Conservation (phyloP, 2,888 invertebrate species). For the Clitarchus hookeri region DNA sequence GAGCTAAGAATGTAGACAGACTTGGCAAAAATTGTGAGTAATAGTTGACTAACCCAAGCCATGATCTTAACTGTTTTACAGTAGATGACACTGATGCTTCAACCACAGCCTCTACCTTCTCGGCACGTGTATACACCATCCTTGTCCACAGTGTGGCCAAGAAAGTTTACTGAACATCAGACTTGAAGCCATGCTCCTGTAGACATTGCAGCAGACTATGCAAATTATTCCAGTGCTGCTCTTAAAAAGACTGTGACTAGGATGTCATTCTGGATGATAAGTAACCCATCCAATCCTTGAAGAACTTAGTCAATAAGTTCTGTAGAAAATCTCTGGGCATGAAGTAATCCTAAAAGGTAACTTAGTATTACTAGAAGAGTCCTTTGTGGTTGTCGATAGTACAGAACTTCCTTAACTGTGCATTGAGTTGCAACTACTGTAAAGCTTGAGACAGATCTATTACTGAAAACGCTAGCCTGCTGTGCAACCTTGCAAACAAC, state of each 20-base stretch:
- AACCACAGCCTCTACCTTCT: constrained; percentile 9
- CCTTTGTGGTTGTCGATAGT: constrained; percentile 24
- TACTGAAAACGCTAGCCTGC: too few species aligned
- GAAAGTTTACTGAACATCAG: constrained; percentile 19
- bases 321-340: too few species aligned
- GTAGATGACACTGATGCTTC: constrained; percentile 16
- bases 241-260: constrained; percentile 25
- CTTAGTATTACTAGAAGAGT: constrained; percentile 4
- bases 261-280: constrained; percentile 25
- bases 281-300: constrained; percentile 20
- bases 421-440: too few species aligned
- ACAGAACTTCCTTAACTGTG: background rate
- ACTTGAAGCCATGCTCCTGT: constrained; percentile 24
- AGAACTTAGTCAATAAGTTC: too few species aligned
- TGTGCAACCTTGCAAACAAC: too few species aligned
- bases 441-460: too few species aligned
- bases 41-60: too few species aligned
- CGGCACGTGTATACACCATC: background rate
- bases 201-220: constrained; percentile 16
- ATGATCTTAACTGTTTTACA: too few species aligned
- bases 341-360: constrained; percentile 21
- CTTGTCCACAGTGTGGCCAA: background rate
- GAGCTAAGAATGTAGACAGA: constrained; percentile 15
- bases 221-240: constrained; percentile 20
- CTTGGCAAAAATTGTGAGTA: too few species aligned